These are phyloP conservation scores for Seriola dumerili DNA, from an alignment of 2,113 vertebrate species.

Conservation along the genomic window DNA sequence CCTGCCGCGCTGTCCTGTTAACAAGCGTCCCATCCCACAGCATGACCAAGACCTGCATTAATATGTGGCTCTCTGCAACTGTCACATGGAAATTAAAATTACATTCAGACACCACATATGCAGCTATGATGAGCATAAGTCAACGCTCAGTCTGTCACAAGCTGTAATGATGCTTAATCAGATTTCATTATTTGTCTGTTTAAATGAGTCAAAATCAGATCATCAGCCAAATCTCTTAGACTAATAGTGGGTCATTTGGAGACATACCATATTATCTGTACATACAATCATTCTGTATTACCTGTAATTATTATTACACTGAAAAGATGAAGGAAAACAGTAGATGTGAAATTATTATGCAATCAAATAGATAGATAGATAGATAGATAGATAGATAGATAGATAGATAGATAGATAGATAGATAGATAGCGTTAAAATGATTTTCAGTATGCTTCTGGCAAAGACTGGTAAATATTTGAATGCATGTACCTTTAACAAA, in stretches of 20 bases:
- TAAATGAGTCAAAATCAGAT: not conserved
- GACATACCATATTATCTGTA: not conserved
- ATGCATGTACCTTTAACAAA: conserved; percentile 83
- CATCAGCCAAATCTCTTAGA: not conserved
- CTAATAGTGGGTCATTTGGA: not conserved
- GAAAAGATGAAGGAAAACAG: not conserved
- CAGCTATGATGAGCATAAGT: not conserved
- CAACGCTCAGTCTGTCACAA: not conserved
- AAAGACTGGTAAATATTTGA: conserved; percentile 38
- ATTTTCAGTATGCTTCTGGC: not conserved
- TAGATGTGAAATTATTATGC: not conserved
- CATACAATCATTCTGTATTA: not conserved
- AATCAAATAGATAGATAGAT: no score
- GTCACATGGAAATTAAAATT: not conserved
- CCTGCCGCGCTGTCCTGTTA: conserved; percentile 13
- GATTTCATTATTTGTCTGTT: not conserved
- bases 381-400: not conserved
- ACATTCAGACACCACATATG: not conserved
- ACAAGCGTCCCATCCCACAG: not conserved
- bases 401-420: not conserved
- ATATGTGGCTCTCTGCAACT: not conserved
- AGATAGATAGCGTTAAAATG: not conserved
- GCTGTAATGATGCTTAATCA: not conserved
- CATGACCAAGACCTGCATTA: not conserved
- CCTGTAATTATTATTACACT: not conserved